phyloP scores from a whole-genome alignment of 2,113 vertebrate species.

The Hydrochoerus hydrochaeris region DNA sequence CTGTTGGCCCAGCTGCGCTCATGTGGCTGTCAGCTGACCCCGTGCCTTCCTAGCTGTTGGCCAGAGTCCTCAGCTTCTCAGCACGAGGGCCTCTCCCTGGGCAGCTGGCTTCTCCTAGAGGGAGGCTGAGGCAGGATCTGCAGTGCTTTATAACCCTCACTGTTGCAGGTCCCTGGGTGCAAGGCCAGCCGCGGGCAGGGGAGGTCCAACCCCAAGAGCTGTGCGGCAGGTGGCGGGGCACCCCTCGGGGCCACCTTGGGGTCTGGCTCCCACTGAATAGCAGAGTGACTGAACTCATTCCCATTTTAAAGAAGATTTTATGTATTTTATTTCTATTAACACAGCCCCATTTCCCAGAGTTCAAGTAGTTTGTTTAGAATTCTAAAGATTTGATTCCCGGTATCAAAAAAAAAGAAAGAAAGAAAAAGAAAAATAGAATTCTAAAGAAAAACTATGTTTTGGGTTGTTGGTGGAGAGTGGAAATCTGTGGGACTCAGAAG shows the following conservation, averaged over 20 bases:
- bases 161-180: not conserved
- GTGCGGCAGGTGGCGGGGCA: too few species aligned
- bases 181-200: not conserved
- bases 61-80: not conserved
- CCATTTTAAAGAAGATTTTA: not conserved
- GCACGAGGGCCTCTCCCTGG: not conserved
- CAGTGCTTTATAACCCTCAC: not conserved
- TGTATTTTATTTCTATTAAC: not conserved
- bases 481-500: not conserved
- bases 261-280: not conserved
- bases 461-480: not conserved
- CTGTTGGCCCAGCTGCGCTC: not conserved
- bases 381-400: too few species aligned
- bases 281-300: not conserved
- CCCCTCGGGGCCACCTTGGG: not conserved
- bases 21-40: not conserved
- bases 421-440: too few species aligned
- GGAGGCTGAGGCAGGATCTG: not conserved
- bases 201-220: fast-evolving
- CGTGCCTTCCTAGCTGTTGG: not conserved
- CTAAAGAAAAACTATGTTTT: not conserved
- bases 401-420: too few species aligned
- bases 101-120: not conserved
- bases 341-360: not conserved
- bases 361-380: not conserved